Conservation (phyloP, 2,888 invertebrate species). For the Zele albiditarsus region DNA sequence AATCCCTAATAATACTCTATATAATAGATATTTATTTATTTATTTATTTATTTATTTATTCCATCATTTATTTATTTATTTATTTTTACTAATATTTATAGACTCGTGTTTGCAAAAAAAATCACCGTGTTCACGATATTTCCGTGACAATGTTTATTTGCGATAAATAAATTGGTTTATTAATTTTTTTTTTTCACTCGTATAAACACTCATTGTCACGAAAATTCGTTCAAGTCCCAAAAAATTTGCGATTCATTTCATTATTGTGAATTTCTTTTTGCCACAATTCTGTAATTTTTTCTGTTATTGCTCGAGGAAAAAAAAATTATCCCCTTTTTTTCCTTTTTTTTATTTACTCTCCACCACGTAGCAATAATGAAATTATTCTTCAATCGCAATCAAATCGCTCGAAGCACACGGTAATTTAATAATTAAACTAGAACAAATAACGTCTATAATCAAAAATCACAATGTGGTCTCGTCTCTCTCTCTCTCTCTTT, state of each 20-base stretch:
- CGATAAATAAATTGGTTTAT: neutral
- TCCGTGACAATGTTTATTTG: conserved; percentile 2
- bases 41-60: neutral
- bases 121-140: neutral
- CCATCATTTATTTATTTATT: conserved; percentile 2
- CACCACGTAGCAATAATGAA: neutral
- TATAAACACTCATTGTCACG: conserved; percentile 14
- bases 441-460: conserved; percentile 58
- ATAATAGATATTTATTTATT: conserved; percentile 61
- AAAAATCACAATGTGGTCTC: conserved; percentile 63
- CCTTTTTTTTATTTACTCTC: neutral
- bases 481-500: conserved; percentile 47
- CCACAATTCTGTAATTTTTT: neutral
- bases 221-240: conserved; percentile 31
- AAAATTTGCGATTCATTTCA: conserved; percentile 10
- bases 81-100: conserved; percentile 27
- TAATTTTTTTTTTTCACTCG: neutral
- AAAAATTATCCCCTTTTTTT: neutral
- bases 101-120: conserved; percentile 14
- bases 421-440: conserved; percentile 38
- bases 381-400: neutral
- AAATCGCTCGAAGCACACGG: neutral
- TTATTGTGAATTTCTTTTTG: too few species aligned
- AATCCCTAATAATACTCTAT: conserved; percentile 70
- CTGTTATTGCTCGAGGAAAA: neutral